A percentile compares a stretch with the other conserved stretches of the same genome.
Evolutionary conservation across 1,140 invertebrate genomes (phyloP).

Genomic region (Pteromalus puparum): DNA sequence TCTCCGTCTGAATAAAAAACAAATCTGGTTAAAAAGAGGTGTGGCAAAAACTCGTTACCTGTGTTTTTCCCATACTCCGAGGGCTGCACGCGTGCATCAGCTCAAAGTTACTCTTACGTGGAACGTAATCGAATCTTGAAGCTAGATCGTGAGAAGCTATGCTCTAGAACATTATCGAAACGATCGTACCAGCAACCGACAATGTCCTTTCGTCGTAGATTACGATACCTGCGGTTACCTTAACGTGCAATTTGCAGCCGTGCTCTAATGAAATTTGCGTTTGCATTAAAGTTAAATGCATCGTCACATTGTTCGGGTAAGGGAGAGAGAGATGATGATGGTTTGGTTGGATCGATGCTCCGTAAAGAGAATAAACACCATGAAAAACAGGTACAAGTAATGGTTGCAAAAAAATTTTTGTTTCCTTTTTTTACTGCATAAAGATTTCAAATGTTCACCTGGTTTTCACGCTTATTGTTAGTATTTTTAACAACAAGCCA

Average conservation of each 20-base stretch:
- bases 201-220: conserved; percentile 37
- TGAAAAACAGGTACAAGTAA: too few species aligned
- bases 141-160: not conserved
- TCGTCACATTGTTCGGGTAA: conserved; percentile 10
- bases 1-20: too few species aligned
- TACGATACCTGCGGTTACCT: conserved; percentile 40
- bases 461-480: too few species aligned
- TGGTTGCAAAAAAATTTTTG: too few species aligned
- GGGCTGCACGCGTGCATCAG: too few species aligned
- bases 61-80: not conserved
- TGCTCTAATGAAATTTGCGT: conserved; percentile 42
- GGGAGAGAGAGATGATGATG: too few species aligned
- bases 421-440: too few species aligned
- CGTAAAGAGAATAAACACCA: not conserved
- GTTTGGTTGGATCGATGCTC: not conserved
- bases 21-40: too few species aligned
- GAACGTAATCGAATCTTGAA: conserved; percentile 25
- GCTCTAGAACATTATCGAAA: conserved; percentile 32
- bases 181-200: conserved; percentile 1
- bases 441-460: too few species aligned
- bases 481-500: too few species aligned
- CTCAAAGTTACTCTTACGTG: conserved; percentile 25
- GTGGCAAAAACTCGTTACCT: not conserved
- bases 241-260: conserved; percentile 40
- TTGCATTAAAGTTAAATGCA: conserved; percentile 40